Evolutionary conservation across 2,797 vertebrate species (phyloP).

Genomic region (Pelochelys cantorii): DNA sequence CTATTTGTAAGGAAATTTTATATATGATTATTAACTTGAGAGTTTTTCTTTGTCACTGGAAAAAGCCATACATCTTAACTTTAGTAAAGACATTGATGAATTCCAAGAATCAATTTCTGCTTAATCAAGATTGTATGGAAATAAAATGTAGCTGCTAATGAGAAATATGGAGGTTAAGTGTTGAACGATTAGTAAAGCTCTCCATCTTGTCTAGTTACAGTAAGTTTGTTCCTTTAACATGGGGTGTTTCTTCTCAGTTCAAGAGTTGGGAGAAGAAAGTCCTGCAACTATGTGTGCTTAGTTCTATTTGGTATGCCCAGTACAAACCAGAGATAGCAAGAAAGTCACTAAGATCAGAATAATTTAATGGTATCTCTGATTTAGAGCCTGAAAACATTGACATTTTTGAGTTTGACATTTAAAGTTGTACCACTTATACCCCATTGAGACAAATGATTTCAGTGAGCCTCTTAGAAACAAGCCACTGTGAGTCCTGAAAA

Average conservation of each 20-base stretch:
- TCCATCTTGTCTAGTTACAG: neutral
- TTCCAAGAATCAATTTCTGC: too few species aligned
- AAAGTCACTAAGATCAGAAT: too few species aligned
- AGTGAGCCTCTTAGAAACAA: neutral
- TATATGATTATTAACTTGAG: too few species aligned
- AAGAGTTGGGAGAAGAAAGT: neutral
- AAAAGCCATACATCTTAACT: too few species aligned
- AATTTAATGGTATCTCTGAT: neutral
- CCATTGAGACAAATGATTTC: neutral
- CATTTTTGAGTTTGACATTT: neutral
- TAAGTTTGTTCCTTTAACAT: neutral
- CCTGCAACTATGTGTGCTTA: neutral
- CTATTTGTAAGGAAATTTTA: too few species aligned
- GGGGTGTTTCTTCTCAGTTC: constrained; percentile 18
- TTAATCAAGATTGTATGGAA: too few species aligned
- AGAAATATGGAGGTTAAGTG: constrained; percentile 1
- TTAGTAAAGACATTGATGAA: too few species aligned
- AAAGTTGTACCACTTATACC: neutral
- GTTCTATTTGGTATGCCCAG: neutral
- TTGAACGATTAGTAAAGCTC: neutral
- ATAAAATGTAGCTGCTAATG: too few species aligned
- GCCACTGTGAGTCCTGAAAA: neutral
- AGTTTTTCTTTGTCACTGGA: too few species aligned
- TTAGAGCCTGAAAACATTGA: neutral
- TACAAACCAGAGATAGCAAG: constrained; percentile 15